A percentile compares a stretch with the other conserved stretches of the same genome.
phyloP scores from a whole-genome alignment of 2,888 invertebrate species.

The Eupeodes luniger region DNA sequence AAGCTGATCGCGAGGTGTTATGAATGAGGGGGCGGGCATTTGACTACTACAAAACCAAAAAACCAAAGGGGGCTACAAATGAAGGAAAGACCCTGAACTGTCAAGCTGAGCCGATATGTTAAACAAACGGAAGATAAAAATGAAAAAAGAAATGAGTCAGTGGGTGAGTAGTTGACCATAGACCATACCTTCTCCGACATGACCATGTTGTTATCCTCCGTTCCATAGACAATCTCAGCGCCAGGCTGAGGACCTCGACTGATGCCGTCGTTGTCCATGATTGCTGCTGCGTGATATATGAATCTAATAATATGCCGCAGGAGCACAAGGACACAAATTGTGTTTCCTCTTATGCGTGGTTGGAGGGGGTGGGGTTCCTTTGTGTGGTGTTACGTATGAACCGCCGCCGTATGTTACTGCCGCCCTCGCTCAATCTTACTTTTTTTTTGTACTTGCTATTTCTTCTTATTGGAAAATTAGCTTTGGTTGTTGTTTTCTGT shows the following conservation, averaged over 20 bases:
- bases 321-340: slow-evolving; percentile 69
- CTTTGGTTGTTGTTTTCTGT: slow-evolving; percentile 20
- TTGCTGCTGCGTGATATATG: slow-evolving; percentile 67
- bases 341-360: slow-evolving; percentile 53
- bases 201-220: slow-evolving; percentile 96
- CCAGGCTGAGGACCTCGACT: slow-evolving; percentile 85
- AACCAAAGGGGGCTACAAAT: slow-evolving; percentile 4
- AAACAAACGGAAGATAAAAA: neutral
- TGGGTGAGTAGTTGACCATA: slow-evolving; percentile 4
- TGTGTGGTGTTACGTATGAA: slow-evolving; percentile 65
- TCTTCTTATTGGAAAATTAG: slow-evolving; percentile 20
- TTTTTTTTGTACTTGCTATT: neutral
- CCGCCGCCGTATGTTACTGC: slow-evolving; percentile 40
- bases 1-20: slow-evolving; percentile 20
- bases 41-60: neutral
- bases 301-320: slow-evolving; percentile 65
- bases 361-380: slow-evolving; percentile 20
- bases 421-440: slow-evolving; percentile 41
- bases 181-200: slow-evolving; percentile 95
- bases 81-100: slow-evolving; percentile 67
- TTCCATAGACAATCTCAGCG: slow-evolving; percentile 95
- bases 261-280: slow-evolving; percentile 83
- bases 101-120: slow-evolving; percentile 24
- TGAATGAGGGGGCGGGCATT: slow-evolving; percentile 60
- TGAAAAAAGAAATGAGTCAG: slow-evolving; percentile 29